Conservation (phyloP, 2,888 invertebrate genomes). For the Pasiphila rectangulata region DNA sequence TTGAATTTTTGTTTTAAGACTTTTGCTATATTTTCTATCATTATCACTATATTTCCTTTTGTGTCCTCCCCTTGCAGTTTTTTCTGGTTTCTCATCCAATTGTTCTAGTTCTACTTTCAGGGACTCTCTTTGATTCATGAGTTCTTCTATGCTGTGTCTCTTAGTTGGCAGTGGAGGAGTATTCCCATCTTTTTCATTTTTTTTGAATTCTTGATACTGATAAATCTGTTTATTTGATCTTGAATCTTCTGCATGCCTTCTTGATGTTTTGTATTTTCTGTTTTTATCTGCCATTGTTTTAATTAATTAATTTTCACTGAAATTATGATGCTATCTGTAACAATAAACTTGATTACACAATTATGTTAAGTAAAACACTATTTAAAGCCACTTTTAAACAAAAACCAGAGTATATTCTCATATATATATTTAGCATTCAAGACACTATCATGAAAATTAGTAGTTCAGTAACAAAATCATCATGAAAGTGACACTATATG, state of each 20-base stretch:
- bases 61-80: slow-evolving; percentile 34
- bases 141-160: slow-evolving; percentile 57
- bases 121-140: slow-evolving; percentile 59
- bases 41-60: slow-evolving; percentile 44
- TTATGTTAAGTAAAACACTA: slow-evolving; percentile 20
- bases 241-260: slow-evolving; percentile 44
- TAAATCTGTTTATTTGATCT: slow-evolving; percentile 47
- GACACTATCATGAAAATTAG: slow-evolving; percentile 48
- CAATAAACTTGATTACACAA: slow-evolving; percentile 38
- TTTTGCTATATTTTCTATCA: slow-evolving; percentile 21
- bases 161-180: slow-evolving; percentile 64
- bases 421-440: slow-evolving; percentile 40
- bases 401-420: slow-evolving; percentile 29
- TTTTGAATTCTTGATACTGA: slow-evolving; percentile 37
- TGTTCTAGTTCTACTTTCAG: slow-evolving; percentile 59
- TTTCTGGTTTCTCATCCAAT: slow-evolving; percentile 41
- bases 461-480: slow-evolving; percentile 34
- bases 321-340: slow-evolving; percentile 54
- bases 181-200: slow-evolving; percentile 48
- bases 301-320: slow-evolving; percentile 18
- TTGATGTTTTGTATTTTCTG: slow-evolving; percentile 46
- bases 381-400: slow-evolving; percentile 26
- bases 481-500: slow-evolving; percentile 57
- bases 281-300: slow-evolving; percentile 36
- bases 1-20: slow-evolving; percentile 26